These are phyloP conservation scores for Poeciliopsis infans DNA, from an alignment of 2,797 vertebrate species.

Conservation along the genomic window DNA sequence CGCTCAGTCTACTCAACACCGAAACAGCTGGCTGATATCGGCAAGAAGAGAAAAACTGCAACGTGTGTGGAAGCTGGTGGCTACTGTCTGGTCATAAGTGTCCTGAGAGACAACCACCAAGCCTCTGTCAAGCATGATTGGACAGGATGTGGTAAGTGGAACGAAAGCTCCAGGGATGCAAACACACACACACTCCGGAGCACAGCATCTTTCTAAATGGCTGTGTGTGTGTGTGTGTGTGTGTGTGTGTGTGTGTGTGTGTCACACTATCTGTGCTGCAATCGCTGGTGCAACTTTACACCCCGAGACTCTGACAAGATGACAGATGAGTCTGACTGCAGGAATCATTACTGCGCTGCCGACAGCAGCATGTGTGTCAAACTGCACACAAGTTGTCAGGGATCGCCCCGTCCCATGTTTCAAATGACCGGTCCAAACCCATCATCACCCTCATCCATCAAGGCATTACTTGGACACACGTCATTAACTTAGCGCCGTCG, in stretches of 20 bases:
- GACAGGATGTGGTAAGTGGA: slow-evolving; percentile 69
- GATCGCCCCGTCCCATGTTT: slow-evolving; percentile 30
- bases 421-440: slow-evolving; percentile 49
- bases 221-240: slow-evolving; percentile 22
- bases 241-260: slow-evolving; percentile 31
- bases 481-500: slow-evolving; percentile 54
- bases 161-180: slow-evolving; percentile 38
- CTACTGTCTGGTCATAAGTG: slow-evolving; percentile 59
- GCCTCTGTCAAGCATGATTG: slow-evolving; percentile 73
- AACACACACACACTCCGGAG: slow-evolving; percentile 7
- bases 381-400: slow-evolving; percentile 58
- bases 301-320: slow-evolving; percentile 66
- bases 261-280: slow-evolving; percentile 40
- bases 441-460: slow-evolving; percentile 68
- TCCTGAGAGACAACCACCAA: slow-evolving; percentile 65
- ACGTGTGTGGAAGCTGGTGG: slow-evolving; percentile 13
- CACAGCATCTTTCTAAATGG: slow-evolving; percentile 20
- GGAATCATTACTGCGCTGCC: slow-evolving; percentile 51
- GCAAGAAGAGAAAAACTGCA: slow-evolving; percentile 38
- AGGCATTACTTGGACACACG: slow-evolving; percentile 47
- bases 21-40: slow-evolving; percentile 61
- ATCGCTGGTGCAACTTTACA: slow-evolving; percentile 57
- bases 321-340: slow-evolving; percentile 64
- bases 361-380: slow-evolving; percentile 37
- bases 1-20: slow-evolving; percentile 22